phyloP scores from a whole-genome alignment of 35 echinoderm and acorn worm species.

The Acanthaster planci region DNA sequence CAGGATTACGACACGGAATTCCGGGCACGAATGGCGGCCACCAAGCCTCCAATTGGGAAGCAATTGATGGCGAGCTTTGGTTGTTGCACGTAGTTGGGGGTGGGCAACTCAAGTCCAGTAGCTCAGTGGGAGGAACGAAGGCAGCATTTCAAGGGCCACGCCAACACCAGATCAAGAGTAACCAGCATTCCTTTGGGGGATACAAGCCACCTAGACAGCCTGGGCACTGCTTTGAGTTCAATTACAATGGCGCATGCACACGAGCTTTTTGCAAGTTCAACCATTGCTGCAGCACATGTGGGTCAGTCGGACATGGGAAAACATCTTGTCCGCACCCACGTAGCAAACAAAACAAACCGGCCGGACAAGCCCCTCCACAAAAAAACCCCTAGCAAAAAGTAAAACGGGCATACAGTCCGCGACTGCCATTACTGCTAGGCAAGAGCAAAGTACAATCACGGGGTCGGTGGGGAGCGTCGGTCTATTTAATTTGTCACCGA shows the following conservation, averaged over 20 bases:
- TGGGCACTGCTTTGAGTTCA: too few relatives aligned
- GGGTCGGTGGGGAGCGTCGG: neutral
- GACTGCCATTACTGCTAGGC: too few relatives aligned
- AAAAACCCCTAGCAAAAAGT: neutral
- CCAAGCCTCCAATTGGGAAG: neutral
- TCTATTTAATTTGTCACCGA: neutral
- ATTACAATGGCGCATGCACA: too few relatives aligned
- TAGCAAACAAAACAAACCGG: neutral
- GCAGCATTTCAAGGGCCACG: neutral
- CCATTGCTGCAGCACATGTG: too few relatives aligned
- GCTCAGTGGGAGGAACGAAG: neutral
- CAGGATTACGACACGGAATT: neutral
- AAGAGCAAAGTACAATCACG: neutral
- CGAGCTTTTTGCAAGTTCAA: too few relatives aligned
- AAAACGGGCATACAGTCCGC: neutral
- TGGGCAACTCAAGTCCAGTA: neutral
- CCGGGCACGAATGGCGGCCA: neutral
- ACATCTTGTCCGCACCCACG: neutral
- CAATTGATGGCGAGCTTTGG: conserved; percentile 18
- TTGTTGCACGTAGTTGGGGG: neutral
- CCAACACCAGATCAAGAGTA: too few relatives aligned
- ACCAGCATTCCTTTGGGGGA: neutral
- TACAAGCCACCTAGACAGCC: too few relatives aligned
- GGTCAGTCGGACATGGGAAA: neutral
- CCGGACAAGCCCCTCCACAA: neutral